Evolutionary conservation across 2,113 vertebrate species (phyloP).

Genomic region (Okapia johnstoni): DNA sequence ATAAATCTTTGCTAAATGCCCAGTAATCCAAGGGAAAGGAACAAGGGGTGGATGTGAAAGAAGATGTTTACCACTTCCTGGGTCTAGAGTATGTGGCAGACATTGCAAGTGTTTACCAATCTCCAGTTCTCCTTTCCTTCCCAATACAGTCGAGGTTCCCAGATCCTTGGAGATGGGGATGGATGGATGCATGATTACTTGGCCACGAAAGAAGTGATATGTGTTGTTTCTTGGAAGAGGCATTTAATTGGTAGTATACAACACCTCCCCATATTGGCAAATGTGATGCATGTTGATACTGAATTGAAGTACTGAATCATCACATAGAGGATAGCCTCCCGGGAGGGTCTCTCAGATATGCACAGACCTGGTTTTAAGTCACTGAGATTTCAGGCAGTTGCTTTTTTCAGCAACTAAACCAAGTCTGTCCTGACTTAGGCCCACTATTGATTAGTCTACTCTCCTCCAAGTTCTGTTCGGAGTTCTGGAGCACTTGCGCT

Average conservation of each 20-base stretch:
- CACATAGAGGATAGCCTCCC: background rate
- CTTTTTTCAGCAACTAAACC: background rate
- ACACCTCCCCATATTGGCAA: too few species aligned
- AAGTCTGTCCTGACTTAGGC: background rate
- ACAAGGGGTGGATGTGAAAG: background rate
- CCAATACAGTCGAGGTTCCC: background rate
- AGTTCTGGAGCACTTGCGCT: background rate
- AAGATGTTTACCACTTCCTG: background rate
- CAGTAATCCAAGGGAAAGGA: background rate
- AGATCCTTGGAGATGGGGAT: background rate
- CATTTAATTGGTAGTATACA: background rate
- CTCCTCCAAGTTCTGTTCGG: background rate
- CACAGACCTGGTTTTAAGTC: background rate
- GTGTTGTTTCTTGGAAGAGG: background rate
- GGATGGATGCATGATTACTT: background rate
- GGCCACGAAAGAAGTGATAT: background rate
- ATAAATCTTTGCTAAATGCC: background rate
- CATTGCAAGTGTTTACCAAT: background rate
- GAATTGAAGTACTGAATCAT: background rate
- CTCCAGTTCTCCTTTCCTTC: background rate
- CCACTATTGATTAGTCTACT: background rate
- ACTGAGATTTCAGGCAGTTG: background rate
- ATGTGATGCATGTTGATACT: background rate
- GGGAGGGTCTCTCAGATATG: background rate
- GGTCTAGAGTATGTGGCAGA: background rate